Evolutionary conservation across 1,140 invertebrate species (phyloP).

Genomic region (Hypsibius dujardini): DNA sequence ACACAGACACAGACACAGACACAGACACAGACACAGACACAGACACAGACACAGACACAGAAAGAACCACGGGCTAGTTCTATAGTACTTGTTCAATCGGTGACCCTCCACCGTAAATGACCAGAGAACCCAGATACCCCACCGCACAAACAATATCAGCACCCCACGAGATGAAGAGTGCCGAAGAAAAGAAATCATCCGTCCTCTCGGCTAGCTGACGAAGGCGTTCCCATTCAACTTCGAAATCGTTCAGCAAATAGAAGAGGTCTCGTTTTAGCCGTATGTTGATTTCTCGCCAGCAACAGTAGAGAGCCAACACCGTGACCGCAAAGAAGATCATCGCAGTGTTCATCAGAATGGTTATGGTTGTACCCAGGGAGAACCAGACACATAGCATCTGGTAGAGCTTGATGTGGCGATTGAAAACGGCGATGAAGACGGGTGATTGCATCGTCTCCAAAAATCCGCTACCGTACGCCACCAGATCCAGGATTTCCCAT

Average conservation of each 20-base stretch:
- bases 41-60: no score
- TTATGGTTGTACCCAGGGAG: not conserved
- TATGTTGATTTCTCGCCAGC: not conserved
- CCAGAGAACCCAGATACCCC: slow-evolving; percentile 5
- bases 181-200: not conserved
- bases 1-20: no score
- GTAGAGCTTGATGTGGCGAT: not conserved
- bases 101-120: slow-evolving; percentile 14
- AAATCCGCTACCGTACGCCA: not conserved
- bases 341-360: not conserved
- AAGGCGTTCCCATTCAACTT: slow-evolving; percentile 1
- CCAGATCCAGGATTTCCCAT: not conserved
- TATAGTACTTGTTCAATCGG: not conserved
- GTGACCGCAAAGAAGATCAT: not conserved
- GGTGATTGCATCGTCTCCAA: not conserved
- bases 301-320: not conserved
- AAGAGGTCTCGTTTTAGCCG: not conserved
- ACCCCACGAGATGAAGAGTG: not conserved
- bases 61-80: no score
- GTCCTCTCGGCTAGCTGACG: not conserved
- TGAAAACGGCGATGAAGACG: not conserved
- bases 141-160: not conserved
- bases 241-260: not conserved
- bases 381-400: not conserved
- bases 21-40: no score